Percentiles rank a stretch among this genome's conserved stretches.
Conservation (phyloP, 2,797 vertebrate genomes). For the Trachops cirrhosus region DNA sequence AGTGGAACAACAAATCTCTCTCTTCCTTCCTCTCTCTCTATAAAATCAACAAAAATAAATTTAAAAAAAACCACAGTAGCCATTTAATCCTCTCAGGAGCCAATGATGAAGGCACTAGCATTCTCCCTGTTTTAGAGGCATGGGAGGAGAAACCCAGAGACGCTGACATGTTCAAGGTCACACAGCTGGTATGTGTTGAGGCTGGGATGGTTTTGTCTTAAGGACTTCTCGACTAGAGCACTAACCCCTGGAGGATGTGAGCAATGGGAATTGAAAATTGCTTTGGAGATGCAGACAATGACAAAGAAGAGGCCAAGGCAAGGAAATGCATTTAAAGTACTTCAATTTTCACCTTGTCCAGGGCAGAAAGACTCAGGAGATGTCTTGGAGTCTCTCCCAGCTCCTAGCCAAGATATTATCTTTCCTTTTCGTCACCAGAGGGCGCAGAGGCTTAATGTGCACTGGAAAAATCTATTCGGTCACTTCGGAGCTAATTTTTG, state of each 20-base stretch:
- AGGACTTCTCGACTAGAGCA: neutral
- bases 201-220: neutral
- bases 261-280: neutral
- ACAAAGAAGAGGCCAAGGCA: neutral
- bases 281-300: neutral
- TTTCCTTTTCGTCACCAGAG: constrained; percentile 28
- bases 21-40: neutral
- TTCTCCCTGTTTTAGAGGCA: neutral
- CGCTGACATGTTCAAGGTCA: neutral
- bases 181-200: neutral
- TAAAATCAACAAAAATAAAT: neutral
- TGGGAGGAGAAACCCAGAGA: neutral
- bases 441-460: neutral
- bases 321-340: neutral
- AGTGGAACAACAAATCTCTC: neutral
- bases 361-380: neutral
- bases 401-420: neutral
- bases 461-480: constrained; percentile 47
- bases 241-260: neutral
- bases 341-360: neutral
- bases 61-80: neutral
- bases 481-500: constrained; percentile 47
- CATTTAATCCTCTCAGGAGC: neutral
- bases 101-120: rapidly evolving
- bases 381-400: neutral